phyloP scores from a whole-genome alignment of 2,113 vertebrate species.

The Xenopus borealis region DNA sequence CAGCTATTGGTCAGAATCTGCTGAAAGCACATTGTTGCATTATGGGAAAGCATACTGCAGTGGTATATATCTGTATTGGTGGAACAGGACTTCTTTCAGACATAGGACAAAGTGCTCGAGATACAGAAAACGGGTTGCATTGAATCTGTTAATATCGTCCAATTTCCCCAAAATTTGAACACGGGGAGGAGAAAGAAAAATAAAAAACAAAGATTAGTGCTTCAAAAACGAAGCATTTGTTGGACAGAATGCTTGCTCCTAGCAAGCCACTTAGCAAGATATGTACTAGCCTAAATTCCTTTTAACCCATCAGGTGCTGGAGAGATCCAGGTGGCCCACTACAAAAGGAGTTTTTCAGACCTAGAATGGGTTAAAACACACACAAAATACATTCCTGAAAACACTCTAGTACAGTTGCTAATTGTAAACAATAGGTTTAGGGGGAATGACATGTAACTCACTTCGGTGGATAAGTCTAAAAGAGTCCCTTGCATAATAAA shows the following conservation, averaged over 20 bases:
- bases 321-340: neutral
- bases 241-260: conserved; percentile 59
- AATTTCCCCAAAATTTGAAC: neutral
- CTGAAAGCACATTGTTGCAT: conserved; percentile 68
- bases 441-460: conserved; percentile 7
- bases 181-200: neutral
- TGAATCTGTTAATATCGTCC: conserved; percentile 13
- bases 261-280: conserved; percentile 57
- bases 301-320: neutral
- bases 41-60: conserved; percentile 61
- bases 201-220: conserved; percentile 47
- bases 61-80: conserved; percentile 56
- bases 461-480: neutral
- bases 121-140: neutral
- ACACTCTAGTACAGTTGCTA: conserved; percentile 1
- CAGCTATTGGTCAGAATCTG: conserved; percentile 74
- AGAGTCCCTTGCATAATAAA: conserved; percentile 5
- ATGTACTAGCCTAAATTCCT: conserved; percentile 7
- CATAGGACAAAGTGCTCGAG: conserved; percentile 14
- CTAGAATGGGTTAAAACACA: neutral
- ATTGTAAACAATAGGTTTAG: neutral
- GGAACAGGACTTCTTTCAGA: conserved; percentile 49
- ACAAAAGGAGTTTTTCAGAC: neutral
- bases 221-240: conserved; percentile 62
- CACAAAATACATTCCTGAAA: neutral